phyloP scores from a whole-genome alignment of 2,797 vertebrate genomes.

The Oreochromis mossambicus region DNA sequence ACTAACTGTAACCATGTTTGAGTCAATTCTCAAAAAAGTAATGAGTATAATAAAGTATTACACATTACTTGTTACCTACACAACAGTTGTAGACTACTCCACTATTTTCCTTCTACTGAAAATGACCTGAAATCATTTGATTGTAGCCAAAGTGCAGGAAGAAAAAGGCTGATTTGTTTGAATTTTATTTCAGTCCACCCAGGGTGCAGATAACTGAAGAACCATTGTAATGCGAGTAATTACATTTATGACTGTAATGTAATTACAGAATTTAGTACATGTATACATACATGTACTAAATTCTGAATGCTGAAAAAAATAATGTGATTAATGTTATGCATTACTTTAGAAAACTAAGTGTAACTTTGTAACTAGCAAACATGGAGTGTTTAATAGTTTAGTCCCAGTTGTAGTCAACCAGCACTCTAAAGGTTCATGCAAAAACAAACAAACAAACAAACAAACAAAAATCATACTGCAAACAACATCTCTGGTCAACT shows the following conservation, averaged over 20 bases:
- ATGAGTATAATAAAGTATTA: neutral
- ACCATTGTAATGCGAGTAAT: neutral
- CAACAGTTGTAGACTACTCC: neutral
- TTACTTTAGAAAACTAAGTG: neutral
- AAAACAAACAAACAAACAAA: fast-evolving
- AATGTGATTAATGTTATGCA: neutral
- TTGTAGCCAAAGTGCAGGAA: neutral
- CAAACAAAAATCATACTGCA: too few species aligned
- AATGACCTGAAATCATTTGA: neutral
- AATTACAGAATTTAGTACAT: neutral
- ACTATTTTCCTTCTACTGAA: neutral
- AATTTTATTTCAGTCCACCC: neutral
- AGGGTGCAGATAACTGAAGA: neutral
- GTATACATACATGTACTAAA: neutral
- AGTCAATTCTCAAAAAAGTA: neutral
- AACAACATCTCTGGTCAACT: too few species aligned
- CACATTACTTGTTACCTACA: neutral
- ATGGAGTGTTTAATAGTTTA: neutral
- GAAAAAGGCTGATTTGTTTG: neutral
- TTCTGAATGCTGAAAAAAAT: neutral
- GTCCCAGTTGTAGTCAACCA: neutral
- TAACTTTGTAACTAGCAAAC: neutral
- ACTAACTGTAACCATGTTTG: neutral
- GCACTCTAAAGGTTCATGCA: neutral
- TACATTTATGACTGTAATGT: neutral